Evolutionary conservation across 2,797 vertebrate genomes (phyloP).

Genomic region (Morus bassanus): DNA sequence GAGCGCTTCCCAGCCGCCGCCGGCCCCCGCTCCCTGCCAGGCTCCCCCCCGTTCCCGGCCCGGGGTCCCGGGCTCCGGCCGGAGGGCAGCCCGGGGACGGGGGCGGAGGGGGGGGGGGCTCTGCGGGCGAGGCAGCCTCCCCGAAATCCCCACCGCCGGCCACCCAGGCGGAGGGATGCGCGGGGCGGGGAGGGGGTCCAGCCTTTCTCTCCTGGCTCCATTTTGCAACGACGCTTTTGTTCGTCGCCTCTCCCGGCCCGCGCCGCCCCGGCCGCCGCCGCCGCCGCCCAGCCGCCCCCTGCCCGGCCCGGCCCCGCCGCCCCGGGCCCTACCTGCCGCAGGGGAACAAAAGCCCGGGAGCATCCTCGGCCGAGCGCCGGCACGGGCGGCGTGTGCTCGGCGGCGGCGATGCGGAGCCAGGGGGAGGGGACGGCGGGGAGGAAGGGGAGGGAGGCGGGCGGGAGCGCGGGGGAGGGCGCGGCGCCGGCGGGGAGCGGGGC

Average conservation of each 20-base stretch:
- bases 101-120: not conserved
- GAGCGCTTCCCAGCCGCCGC: not conserved
- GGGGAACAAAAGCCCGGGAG: conserved; percentile 69
- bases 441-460: conserved; percentile 41
- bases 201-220: conserved; percentile 53
- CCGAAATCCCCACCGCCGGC: not conserved
- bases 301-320: not conserved
- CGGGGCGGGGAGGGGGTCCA: not conserved
- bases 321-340: conserved; percentile 57
- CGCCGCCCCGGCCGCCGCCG: not conserved
- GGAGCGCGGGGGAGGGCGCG: conserved; percentile 38
- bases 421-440: conserved; percentile 30
- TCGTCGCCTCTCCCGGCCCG: conserved; percentile 11
- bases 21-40: not conserved
- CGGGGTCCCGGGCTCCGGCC: not conserved
- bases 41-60: not conserved
- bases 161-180: not conserved
- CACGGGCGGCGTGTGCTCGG: not conserved
- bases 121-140: not conserved
- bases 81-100: not conserved
- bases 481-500: not conserved
- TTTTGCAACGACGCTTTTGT: conserved; percentile 56
- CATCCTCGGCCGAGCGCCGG: conserved; percentile 28
- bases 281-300: not conserved
- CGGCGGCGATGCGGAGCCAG: conserved; percentile 36